Evolutionary conservation across 2,113 vertebrate species (phyloP).

Genomic region (Mus spicilegus): DNA sequence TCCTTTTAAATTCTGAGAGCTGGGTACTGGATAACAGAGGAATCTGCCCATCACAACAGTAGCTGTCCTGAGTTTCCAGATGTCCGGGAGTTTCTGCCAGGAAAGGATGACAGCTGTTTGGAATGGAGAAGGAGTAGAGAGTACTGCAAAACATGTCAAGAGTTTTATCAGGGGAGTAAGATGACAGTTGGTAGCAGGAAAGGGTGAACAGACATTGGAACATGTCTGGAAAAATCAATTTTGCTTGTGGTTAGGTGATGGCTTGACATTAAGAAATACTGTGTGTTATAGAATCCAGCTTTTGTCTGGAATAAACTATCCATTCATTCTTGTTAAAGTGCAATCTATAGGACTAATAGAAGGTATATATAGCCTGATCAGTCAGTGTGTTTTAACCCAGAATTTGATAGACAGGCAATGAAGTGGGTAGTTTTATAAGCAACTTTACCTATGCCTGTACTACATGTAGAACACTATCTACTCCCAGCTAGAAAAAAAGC

Average conservation of each 20-base stretch:
- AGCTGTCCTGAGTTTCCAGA: slow-evolving; percentile 68
- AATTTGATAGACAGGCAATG: neutral
- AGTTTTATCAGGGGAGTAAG: slow-evolving; percentile 75
- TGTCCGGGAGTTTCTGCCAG: slow-evolving; percentile 72
- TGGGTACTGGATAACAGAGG: slow-evolving; percentile 38
- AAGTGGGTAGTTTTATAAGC: neutral
- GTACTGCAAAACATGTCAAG: slow-evolving; percentile 63
- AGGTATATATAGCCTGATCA: neutral
- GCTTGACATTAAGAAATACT: slow-evolving; percentile 48
- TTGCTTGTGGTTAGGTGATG: slow-evolving; percentile 62
- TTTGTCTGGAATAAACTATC: slow-evolving; percentile 29
- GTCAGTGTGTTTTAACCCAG: neutral
- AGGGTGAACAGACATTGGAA: slow-evolving; percentile 63
- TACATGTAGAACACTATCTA: neutral
- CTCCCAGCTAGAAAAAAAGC: neutral
- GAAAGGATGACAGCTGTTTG: slow-evolving; percentile 75
- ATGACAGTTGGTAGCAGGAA: slow-evolving; percentile 71
- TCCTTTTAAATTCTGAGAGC: slow-evolving; percentile 46
- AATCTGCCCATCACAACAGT: slow-evolving; percentile 66
- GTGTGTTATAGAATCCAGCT: neutral
- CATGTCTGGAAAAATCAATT: slow-evolving; percentile 75
- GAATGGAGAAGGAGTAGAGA: slow-evolving; percentile 51
- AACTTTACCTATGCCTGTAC: slow-evolving; percentile 18
- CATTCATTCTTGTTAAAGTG: slow-evolving; percentile 50
- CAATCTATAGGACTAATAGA: neutral